phyloP scores from a whole-genome alignment of 2,113 vertebrate species.

The Trochalopteron elliotii region DNA sequence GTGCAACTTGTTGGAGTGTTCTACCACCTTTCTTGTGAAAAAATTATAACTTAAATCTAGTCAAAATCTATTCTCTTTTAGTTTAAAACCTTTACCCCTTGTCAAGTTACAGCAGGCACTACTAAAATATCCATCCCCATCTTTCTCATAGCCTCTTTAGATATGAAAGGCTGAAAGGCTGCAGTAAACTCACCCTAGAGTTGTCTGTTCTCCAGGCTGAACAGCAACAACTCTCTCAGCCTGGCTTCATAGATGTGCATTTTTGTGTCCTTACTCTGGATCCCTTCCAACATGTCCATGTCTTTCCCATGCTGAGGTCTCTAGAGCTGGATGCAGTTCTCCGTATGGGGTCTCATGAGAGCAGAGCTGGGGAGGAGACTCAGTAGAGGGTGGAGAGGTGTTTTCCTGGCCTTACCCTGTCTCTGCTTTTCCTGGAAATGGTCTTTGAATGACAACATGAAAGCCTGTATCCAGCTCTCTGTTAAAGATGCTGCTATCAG shows the following conservation, averaged over 20 bases:
- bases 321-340: neutral
- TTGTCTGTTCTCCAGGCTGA: neutral
- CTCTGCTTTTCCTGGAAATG: neutral
- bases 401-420: neutral
- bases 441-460: neutral
- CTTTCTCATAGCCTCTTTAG: neutral
- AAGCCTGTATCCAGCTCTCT: neutral
- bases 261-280: neutral
- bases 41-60: neutral
- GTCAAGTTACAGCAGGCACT: neutral
- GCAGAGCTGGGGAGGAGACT: neutral
- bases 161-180: neutral
- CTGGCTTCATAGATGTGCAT: neutral
- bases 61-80: neutral
- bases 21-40: neutral
- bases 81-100: neutral
- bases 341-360: neutral
- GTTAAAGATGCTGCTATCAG: neutral
- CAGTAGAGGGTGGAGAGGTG: too few species aligned
- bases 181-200: neutral
- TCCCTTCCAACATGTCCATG: neutral
- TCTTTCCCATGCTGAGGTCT: neutral
- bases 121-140: neutral
- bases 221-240: neutral
- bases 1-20: neutral